Conservation (phyloP, 2,888 invertebrate species). For the Leistus spinibarbis region DNA sequence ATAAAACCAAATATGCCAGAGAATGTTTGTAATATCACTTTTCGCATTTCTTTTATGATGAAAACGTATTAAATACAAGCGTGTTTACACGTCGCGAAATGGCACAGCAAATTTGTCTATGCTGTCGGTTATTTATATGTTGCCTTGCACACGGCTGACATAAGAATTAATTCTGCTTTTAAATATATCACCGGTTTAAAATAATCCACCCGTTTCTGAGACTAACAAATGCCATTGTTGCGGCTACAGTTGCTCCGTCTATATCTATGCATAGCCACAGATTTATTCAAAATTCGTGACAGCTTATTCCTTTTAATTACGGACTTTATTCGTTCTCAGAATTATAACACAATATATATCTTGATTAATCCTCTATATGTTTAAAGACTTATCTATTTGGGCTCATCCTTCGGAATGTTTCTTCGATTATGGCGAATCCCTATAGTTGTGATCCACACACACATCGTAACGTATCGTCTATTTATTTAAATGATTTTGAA, state of each 20-base stretch:
- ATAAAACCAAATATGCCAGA: too few species aligned
- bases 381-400: too few species aligned
- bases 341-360: neutral
- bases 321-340: neutral
- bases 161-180: conserved; percentile 30
- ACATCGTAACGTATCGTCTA: too few species aligned
- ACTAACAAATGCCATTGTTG: conserved; percentile 14
- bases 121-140: conserved; percentile 19
- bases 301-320: conserved; percentile 5
- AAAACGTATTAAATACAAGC: conserved; percentile 26
- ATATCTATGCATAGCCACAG: neutral
- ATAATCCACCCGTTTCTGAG: conserved; percentile 16
- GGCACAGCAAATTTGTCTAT: conserved; percentile 27
- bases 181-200: conserved; percentile 29
- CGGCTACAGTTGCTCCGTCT: neutral
- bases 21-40: neutral
- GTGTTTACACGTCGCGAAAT: conserved; percentile 22
- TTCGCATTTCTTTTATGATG: neutral
- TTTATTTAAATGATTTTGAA: too few species aligned
- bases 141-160: conserved; percentile 18
- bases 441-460: too few species aligned
- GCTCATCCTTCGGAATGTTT: too few species aligned
- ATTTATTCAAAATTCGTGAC: neutral
- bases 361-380: neutral
- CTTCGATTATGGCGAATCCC: too few species aligned